phyloP scores from a whole-genome alignment of 1,140 invertebrate genomes.

The Riptortus pedestris region DNA sequence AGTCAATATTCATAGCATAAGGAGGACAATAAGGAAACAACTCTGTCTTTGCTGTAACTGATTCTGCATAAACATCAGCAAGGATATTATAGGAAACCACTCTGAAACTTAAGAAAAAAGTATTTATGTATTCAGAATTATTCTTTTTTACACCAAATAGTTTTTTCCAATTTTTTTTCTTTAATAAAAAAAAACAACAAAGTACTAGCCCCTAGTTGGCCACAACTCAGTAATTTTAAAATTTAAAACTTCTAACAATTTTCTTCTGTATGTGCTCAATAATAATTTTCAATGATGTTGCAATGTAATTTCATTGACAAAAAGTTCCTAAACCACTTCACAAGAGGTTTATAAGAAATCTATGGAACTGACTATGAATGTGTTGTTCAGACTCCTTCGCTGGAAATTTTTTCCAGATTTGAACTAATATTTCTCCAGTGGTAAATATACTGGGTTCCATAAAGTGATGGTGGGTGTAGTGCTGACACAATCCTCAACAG shows the following conservation, averaged over 20 bases:
- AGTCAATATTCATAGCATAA: slow-evolving; percentile 68
- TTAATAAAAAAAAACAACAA: background rate
- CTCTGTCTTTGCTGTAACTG: slow-evolving; percentile 55
- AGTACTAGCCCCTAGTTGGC: background rate
- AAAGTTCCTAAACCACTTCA: no score
- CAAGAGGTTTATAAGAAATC: no score
- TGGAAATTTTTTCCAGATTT: no score
- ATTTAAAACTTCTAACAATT: background rate
- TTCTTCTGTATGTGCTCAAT: no score
- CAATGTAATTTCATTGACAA: no score
- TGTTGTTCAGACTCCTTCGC: no score
- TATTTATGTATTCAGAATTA: background rate
- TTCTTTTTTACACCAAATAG: background rate
- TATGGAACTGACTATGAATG: no score
- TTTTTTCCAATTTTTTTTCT: background rate
- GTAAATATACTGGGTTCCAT: no score
- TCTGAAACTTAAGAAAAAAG: slow-evolving; percentile 50
- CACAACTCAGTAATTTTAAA: background rate
- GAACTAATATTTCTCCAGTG: no score
- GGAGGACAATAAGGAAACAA: slow-evolving; percentile 72
- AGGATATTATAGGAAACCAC: slow-evolving; percentile 81
- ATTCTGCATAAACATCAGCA: slow-evolving; percentile 76
- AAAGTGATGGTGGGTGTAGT: no score
- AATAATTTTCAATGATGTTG: no score
- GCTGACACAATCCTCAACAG: no score